These are phyloP conservation scores for Microcebus murinus DNA, from an alignment of 2,113 vertebrate species.

Conservation along the genomic window DNA sequence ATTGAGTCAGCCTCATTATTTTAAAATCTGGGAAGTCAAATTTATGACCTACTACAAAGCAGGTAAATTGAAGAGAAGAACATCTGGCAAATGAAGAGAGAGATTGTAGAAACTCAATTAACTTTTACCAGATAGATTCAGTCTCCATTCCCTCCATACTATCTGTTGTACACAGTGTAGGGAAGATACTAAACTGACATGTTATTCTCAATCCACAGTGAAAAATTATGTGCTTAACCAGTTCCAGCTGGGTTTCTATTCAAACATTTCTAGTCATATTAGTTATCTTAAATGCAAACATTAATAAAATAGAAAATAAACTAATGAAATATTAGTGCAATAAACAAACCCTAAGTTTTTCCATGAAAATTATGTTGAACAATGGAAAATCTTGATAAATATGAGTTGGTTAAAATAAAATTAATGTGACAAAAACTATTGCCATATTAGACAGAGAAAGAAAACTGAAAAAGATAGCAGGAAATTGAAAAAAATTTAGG, in stretches of 20 bases:
- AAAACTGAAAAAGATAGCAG: neutral
- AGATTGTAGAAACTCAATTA: neutral
- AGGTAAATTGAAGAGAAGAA: rapidly evolving
- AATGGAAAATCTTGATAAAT: neutral
- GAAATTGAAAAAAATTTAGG: neutral
- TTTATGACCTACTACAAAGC: rapidly evolving
- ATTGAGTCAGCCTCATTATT: neutral
- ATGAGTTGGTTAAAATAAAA: neutral
- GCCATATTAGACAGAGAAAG: neutral
- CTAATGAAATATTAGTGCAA: neutral
- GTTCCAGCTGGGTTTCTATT: neutral
- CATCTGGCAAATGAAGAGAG: neutral
- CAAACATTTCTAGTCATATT: neutral
- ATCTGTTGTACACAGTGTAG: neutral
- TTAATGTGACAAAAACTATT: neutral
- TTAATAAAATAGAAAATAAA: neutral
- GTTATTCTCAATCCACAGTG: neutral
- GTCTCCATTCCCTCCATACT: neutral
- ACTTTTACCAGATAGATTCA: neutral
- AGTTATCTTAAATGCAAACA: neutral
- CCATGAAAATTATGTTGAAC: neutral
- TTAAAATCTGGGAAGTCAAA: neutral
- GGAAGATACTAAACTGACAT: neutral
- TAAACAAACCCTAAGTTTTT: neutral
- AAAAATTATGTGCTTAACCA: neutral